Percentiles rank a stretch among this genome's conserved stretches.
These are phyloP conservation scores for Brachionus manjavacas DNA, from an alignment of 1,140 invertebrate species.

Conservation along the genomic window DNA sequence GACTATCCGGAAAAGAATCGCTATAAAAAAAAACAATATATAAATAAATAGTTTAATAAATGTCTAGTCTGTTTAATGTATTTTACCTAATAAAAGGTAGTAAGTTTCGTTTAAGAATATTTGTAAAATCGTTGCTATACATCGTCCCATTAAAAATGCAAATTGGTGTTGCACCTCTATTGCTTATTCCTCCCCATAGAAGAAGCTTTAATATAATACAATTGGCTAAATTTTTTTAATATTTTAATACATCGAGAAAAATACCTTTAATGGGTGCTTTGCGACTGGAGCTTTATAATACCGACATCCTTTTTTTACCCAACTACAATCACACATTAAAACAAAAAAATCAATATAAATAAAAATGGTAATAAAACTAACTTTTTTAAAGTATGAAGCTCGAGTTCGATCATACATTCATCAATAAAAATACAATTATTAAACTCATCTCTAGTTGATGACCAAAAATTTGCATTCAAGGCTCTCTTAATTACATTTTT, in stretches of 20 bases:
- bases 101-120: background rate
- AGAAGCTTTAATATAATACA: background rate
- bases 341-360: background rate
- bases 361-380: background rate
- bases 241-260: background rate
- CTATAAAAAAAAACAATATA: background rate
- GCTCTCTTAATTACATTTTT: background rate
- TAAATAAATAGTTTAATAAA: too few relatives aligned
- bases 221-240: too few relatives aligned
- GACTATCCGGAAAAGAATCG: background rate
- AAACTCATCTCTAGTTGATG: background rate
- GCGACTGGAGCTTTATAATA: conserved; percentile 12
- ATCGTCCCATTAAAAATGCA: background rate
- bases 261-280: background rate
- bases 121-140: background rate
- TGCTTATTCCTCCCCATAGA: background rate
- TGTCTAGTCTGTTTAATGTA: too few relatives aligned
- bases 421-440: background rate
- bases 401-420: background rate
- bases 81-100: background rate
- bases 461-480: background rate
- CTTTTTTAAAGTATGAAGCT: background rate
- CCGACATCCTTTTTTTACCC: background rate
- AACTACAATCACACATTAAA: background rate
- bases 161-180: background rate